These are phyloP conservation scores for Sebastes cheni DNA, from an alignment of 2,797 vertebrate genomes.

Conservation along the genomic window DNA sequence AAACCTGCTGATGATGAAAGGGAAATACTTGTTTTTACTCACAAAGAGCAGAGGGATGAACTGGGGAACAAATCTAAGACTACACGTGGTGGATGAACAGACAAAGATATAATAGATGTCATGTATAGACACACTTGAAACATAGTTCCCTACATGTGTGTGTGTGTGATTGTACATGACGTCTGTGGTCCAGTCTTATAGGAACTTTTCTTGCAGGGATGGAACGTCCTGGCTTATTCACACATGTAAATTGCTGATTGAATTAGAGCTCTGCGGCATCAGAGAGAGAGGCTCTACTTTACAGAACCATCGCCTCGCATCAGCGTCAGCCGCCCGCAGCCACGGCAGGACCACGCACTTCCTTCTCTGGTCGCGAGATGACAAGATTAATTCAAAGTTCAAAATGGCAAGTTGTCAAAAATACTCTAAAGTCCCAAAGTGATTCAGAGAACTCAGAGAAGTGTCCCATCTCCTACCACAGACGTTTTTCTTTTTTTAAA, in stretches of 20 bases:
- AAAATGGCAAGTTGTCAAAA: neutral
- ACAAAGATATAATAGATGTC: neutral
- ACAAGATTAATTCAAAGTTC: conserved; percentile 2
- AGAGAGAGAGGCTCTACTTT: conserved; percentile 3
- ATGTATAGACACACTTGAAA: neutral
- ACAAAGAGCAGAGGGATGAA: neutral
- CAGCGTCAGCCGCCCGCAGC: conserved; percentile 26
- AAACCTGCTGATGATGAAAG: neutral
- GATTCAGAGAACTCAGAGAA: neutral
- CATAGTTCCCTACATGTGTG: neutral
- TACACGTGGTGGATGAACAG: neutral
- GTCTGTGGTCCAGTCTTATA: neutral
- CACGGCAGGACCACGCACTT: neutral
- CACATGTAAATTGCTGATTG: conserved; percentile 43
- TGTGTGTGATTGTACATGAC: neutral
- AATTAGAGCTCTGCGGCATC: conserved; percentile 21
- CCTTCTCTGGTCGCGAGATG: neutral
- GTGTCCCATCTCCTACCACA: neutral
- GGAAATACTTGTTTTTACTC: neutral
- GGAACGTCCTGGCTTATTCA: neutral
- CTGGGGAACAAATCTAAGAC: too few relatives aligned
- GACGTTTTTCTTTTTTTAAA: too few relatives aligned
- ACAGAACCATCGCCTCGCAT: conserved; percentile 30
- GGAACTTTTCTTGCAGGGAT: neutral
- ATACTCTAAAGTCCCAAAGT: neutral